Base-by-base conservation (phyloP, 1,140 invertebrate genomes). In the Apocrypta bakeri region DNA sequence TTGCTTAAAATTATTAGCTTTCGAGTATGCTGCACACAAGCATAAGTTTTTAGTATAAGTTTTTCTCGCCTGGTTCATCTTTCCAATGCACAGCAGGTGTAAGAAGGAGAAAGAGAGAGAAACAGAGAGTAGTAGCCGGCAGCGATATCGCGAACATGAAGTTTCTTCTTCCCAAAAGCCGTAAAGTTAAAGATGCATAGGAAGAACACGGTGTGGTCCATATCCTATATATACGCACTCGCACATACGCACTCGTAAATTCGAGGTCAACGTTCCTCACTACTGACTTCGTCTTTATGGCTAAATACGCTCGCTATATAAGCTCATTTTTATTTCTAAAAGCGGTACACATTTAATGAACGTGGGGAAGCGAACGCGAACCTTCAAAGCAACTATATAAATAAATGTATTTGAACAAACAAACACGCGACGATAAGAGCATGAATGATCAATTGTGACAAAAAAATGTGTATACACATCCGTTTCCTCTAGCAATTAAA, bases 81-180 rank as follows among this genome's bases (percentile, higher is more conserved):
- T 63, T 86, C 85, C 66, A 79, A 42, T 80, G 84, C 84, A 84
- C 85, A 79, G 29, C 82, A 85, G 85, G 85, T 86, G 85, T 86
- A 84, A n/a, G n/a, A n/a, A n/a, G n/a, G n/a, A n/a, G n/a, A n/a
- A n/a, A n/a, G n/a, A n/a, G n/a, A n/a, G n/a, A n/a, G n/a, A n/a
- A n/a, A n/a, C n/a, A n/a, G n/a, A n/a, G n/a, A n/a, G n/a, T n/a
- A n/a, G n/a, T n/a, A n/a, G n/a, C n/a, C n/a, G n/a, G 61, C 9
- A 63, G 24, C 83, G 85, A 84, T 83, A 84, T 84, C 85, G 82
- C 84, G 85, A 83, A 79, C 85, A 83, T 79, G 78, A 82, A 83
- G 79, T 83, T 79, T 25, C 82, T 75, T 31, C n/a, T 24, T 33
- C 66, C 14, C 66, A 21, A 69, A 63, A 21, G 25, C 37, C 76